Evolutionary conservation across 2,888 invertebrate genomes (phyloP), one percentile per base, ranked within the genome.

Genomic region (Eristalis arbustorum): DNA sequence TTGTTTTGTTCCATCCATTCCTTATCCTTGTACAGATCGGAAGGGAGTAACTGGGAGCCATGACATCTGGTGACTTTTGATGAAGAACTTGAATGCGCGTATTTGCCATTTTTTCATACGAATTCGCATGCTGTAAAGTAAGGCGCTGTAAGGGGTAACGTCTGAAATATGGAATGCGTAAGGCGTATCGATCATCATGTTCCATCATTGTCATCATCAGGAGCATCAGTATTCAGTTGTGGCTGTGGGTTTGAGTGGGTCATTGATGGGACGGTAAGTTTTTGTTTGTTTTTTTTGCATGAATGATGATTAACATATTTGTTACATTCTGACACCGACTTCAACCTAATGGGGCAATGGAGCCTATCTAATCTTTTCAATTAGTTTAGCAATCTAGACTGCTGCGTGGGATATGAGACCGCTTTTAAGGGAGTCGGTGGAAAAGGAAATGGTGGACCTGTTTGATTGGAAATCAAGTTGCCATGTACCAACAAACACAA

Each of bases 111-210:
- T 73, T 67, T 66, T 68, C 49, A 49, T 49, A 49, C 49, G 49
- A 49, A 49, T 49, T 49, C 49, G 18, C 18, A 18, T 18, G 49
- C 49, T 18, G 18, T 18, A 18, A 6, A 4, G 8, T 49, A 18
- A 1, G n/a, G 34, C 23, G n/a, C 14, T 23, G 22, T 8, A 42
- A 4, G 34, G 4, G 13, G 57, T 14, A 23, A 62, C 25, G 28
- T 3, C 28, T 31, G 49, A 56, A 73, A 73, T 64, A 64, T 72
- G 75, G 5, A 77, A 67, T 72, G 61, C 72, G 49, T 66, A 66
- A 66, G 42, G 61, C 72, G 37, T 73, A 79, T 73, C 66, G 67
- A 61, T 79, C 79, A 79, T 67, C 66, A 62, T 79, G 72, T 66
- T 79, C 59, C 40, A 72, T 71, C 71, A 72, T 59, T 78, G 66